Evolutionary conservation across 2,797 vertebrate genomes (phyloP), one percentile per base, ranked within the genome.

Genomic region (Micromesistius poutassou): DNA sequence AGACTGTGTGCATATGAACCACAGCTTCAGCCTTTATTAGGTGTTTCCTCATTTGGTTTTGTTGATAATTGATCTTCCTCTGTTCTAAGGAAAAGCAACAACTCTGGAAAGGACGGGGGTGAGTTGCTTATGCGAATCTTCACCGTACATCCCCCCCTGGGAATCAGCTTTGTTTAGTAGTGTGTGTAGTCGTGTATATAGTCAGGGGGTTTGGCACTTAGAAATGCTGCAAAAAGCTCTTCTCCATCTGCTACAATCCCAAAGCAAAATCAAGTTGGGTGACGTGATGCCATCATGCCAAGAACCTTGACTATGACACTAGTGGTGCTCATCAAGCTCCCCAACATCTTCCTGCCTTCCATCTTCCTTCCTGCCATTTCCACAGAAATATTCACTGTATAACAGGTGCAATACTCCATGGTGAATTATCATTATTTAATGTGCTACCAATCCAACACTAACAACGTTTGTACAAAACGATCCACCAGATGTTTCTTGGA

Each of bases 151-250:
- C n/a, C 70, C 71, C 14, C 74, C 78, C 50, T 70, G 50, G 1
- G 68, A 4, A 30, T 25, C 30, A 7, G 30, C 68, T 22, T 35
- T 35, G 33, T 35, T 35, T 35, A 35, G 33, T 35, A 35, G 33
- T 35, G 5, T 35, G 33, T 35, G 33, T 35, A 35, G 33, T 35
- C 5, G 5, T 35, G 33, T 6, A 35, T 5, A 35, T 35, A 35
- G 33, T 35, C 7, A 35, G 73, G 75, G 14, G 30, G n/a, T 62
- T 81, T 73, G 40, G 40, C 2, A 38, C 35, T 71, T 6, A 80
- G 14, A 62, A 83, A 83, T 8, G 46, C 62, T 2, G 74, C 73
- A 78, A 75, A 80, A 1, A 83, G 46, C 16, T 80, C 76, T 31
- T 83, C 76, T 6, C 76, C 30, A 72, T 80, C 76, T 68, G 77